These are phyloP conservation scores for Trematomus bernacchii DNA, from an alignment of 2,797 vertebrate species.

Conservation along the genomic window DNA sequence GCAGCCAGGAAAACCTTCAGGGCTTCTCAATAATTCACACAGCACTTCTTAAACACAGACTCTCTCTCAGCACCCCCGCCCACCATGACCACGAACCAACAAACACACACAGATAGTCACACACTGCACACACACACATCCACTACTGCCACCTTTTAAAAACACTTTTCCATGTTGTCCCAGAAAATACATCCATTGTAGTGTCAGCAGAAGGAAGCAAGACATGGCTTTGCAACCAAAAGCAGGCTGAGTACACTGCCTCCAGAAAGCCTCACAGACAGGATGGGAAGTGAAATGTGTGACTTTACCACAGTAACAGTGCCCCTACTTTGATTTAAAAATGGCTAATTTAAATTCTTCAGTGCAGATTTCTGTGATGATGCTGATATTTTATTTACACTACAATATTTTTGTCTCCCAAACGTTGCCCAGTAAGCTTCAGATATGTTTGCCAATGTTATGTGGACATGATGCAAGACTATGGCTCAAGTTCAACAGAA, in stretches of 20 bases:
- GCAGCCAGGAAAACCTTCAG: constrained; percentile 59
- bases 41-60: constrained; percentile 71
- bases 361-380: not conserved
- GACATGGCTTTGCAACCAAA: constrained; percentile 41
- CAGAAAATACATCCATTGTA: constrained; percentile 52
- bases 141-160: constrained; percentile 16
- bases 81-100: constrained; percentile 15
- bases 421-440: not conserved
- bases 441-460: constrained; percentile 25
- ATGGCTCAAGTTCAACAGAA: not conserved
- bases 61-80: constrained; percentile 50
- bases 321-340: constrained; percentile 34
- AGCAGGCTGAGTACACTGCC: constrained; percentile 28
- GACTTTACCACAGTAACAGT: constrained; percentile 15
- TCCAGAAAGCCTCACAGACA: constrained; percentile 2
- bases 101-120: constrained; percentile 14
- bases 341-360: constrained; percentile 30
- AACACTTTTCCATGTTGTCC: constrained; percentile 49
- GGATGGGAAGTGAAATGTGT: not conserved
- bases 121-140: constrained; percentile 7
- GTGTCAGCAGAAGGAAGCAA: constrained; percentile 33
- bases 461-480: constrained; percentile 26
- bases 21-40: constrained; percentile 81
- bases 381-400: constrained; percentile 19
- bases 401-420: constrained; percentile 2